A percentile compares a stretch with the other conserved stretches of the same genome.
These are phyloP conservation scores for Siniperca undulata DNA, from an alignment of 2,797 vertebrate genomes.

Conservation along the genomic window DNA sequence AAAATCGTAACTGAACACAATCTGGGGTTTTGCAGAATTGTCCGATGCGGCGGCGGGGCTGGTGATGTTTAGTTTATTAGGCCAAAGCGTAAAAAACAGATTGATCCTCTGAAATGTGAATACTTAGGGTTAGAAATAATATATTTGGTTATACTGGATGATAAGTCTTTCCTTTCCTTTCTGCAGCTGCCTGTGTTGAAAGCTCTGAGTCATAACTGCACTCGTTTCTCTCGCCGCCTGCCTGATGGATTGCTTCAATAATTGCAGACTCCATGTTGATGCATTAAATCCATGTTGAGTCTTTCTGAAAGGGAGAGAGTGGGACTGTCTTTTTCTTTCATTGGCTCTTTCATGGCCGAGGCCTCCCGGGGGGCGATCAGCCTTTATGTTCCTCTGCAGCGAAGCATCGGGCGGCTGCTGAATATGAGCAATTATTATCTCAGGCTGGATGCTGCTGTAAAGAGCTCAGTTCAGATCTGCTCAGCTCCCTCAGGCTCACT, in stretches of 20 bases:
- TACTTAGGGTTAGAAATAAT: background rate
- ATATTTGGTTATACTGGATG: background rate
- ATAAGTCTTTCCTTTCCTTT: background rate
- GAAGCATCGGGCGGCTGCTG: constrained; percentile 31
- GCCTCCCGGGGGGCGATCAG: constrained; percentile 35
- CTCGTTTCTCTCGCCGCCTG: background rate
- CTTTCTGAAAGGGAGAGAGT: constrained; percentile 36
- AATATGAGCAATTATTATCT: constrained; percentile 48
- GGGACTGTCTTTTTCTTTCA: constrained; percentile 39
- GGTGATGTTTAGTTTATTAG: background rate
- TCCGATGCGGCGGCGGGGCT: too few species aligned
- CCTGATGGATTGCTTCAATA: constrained; percentile 43
- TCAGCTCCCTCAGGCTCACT: constrained; percentile 14
- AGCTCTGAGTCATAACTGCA: constrained; percentile 25
- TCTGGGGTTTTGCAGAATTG: background rate
- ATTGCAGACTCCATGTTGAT: constrained; percentile 58
- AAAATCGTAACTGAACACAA: background rate
- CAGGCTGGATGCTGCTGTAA: constrained; percentile 32
- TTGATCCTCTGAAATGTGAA: background rate
- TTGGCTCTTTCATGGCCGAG: constrained; percentile 33
- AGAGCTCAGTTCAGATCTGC: constrained; percentile 3
- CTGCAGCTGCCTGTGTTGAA: constrained; percentile 1
- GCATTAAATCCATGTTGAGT: constrained; percentile 58
- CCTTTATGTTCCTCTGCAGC: constrained; percentile 53
- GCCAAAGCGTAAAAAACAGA: background rate